A percentile compares a stretch with the other conserved stretches of the same genome.
phyloP scores from a whole-genome alignment of 2,888 invertebrate genomes.

The Nomada hirtipes region DNA sequence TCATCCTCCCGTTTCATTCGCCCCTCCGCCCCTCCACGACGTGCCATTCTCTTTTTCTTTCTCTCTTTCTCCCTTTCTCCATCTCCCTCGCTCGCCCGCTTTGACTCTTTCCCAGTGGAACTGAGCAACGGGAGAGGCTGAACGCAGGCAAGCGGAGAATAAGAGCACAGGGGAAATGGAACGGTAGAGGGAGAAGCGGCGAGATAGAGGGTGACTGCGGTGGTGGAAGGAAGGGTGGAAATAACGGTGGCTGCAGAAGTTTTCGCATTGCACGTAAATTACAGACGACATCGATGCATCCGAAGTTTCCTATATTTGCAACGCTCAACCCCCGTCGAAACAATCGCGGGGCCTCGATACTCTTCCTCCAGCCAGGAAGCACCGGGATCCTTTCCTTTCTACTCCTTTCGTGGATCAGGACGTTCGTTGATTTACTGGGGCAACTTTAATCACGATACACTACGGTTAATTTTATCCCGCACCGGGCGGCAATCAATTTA shows the following conservation, averaged over 20 bases:
- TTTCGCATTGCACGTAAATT: constrained; percentile 64
- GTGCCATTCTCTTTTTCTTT: background rate
- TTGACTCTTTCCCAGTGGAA: background rate
- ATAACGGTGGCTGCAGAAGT: constrained; percentile 54
- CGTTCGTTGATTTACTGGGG: constrained; percentile 49
- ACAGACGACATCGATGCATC: constrained; percentile 63
- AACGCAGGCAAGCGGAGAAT: constrained; percentile 25
- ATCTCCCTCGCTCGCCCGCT: background rate
- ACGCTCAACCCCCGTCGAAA: constrained; percentile 45
- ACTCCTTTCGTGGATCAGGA: background rate
- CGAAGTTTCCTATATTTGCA: constrained; percentile 56
- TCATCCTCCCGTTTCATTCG: constrained; percentile 33
- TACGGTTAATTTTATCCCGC: constrained; percentile 51
- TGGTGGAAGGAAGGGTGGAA: constrained; percentile 36
- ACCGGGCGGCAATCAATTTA: constrained; percentile 40
- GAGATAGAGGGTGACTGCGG: constrained; percentile 9
- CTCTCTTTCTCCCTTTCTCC: background rate
- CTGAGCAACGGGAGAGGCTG: constrained; percentile 26
- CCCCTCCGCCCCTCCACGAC: background rate
- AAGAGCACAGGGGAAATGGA: constrained; percentile 19
- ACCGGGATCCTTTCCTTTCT: background rate
- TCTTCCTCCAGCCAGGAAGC: background rate
- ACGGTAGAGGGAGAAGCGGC: constrained; percentile 27
- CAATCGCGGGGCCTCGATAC: constrained; percentile 49
- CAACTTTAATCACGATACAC: constrained; percentile 53